Conservation (phyloP, 2,888 invertebrate species). For the Diachrysia chrysitis region DNA sequence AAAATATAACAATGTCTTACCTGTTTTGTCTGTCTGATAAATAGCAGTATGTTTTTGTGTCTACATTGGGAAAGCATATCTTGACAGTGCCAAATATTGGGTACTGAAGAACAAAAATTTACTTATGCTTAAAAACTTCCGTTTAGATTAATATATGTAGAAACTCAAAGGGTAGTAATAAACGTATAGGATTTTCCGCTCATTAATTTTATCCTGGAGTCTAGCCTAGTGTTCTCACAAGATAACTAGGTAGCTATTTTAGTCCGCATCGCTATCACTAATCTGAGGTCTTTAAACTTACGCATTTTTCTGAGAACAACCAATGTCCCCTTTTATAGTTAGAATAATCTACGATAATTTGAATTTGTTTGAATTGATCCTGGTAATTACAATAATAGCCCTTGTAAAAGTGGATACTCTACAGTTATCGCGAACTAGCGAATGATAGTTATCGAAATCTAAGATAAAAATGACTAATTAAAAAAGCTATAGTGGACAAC, state of each 20-base stretch:
- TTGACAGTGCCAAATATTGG: too few relatives aligned
- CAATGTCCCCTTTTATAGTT: background rate
- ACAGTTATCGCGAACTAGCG: background rate
- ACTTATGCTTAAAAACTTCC: too few relatives aligned
- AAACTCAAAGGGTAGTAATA: too few relatives aligned
- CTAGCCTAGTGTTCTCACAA: background rate
- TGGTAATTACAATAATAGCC: background rate
- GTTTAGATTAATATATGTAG: too few relatives aligned
- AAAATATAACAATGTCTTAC: too few relatives aligned
- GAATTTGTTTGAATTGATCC: background rate
- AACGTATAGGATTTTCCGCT: too few relatives aligned
- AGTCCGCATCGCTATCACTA: background rate
- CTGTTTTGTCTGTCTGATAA: too few relatives aligned
- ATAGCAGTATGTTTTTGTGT: too few relatives aligned
- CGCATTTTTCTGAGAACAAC: background rate
- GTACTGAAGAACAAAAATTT: too few relatives aligned
- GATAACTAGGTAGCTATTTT: background rate
- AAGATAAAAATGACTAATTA: background rate
- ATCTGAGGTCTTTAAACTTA: background rate
- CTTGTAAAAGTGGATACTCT: background rate
- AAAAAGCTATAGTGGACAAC: background rate
- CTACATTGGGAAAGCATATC: too few relatives aligned
- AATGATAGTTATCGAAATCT: too few relatives aligned
- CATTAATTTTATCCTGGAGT: background rate
- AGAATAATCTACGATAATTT: background rate